phyloP scores from a whole-genome alignment of 2,797 vertebrate genomes.

The Micromesistius poutassou region DNA sequence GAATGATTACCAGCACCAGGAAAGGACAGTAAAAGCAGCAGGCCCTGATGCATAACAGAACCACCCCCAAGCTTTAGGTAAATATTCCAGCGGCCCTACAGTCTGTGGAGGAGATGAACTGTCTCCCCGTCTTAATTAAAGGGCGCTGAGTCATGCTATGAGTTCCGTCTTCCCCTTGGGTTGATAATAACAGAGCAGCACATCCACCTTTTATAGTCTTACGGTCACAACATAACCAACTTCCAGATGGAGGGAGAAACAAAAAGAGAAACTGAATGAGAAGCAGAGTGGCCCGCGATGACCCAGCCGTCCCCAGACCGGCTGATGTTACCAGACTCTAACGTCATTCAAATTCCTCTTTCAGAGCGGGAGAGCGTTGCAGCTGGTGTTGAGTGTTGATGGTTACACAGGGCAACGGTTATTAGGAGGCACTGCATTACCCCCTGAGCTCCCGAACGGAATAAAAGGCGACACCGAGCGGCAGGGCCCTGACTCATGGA shows the following conservation, averaged over 20 bases:
- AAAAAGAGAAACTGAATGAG: background rate
- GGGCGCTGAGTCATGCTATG: constrained; percentile 54
- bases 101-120: constrained; percentile 52
- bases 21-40: background rate
- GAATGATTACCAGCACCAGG: background rate
- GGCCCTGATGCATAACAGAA: constrained; percentile 14
- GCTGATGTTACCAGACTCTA: constrained; percentile 52
- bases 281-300: constrained; percentile 1
- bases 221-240: constrained; percentile 7
- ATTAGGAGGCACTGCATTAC: constrained; percentile 19
- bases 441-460: constrained; percentile 42
- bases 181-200: constrained; percentile 56
- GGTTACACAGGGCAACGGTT: constrained; percentile 28
- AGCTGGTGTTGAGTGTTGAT: constrained; percentile 29
- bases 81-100: constrained; percentile 59
- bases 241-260: background rate
- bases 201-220: background rate
- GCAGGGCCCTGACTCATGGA: background rate
- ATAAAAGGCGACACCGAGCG: constrained; percentile 21
- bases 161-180: constrained; percentile 51
- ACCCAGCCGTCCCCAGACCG: background rate
- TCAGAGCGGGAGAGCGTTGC: constrained; percentile 25
- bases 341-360: constrained; percentile 48
- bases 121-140: constrained; percentile 67
- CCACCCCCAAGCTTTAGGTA: constrained; percentile 34